Base-by-base conservation (phyloP, 1,140 invertebrate genomes). In the Arctopsyche grandis region DNA sequence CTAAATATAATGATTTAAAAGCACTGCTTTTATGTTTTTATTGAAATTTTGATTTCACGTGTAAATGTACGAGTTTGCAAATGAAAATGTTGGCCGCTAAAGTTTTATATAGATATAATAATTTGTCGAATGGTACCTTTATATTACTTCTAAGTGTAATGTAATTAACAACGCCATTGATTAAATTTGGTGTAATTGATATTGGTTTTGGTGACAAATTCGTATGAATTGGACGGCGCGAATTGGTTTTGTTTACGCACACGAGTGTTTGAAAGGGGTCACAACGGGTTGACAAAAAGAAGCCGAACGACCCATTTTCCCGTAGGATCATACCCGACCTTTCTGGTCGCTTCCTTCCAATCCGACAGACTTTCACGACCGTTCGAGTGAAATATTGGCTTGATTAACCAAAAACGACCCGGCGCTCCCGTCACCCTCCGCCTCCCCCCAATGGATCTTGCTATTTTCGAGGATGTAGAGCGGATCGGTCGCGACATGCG, bases 301-400 rank as follows among this genome's bases (percentile, higher is more conserved):
- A 66, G 14, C 24, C 63, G 63, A 22, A 21, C 21, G 21, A 60
- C 58, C 63, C 63, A 22, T 26, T 26, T 22, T 26, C 5, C 16
- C 21, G 21, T 60, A 19, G n/a, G 56, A 19, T 19, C 56, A 60
- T 60, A 21, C 16, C 56, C n/a, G 16, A n/a, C 56, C 63, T 66
- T 66, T 66, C 24, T 29, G 63, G 63, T 66, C 14, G 63, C 63
- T 29, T 66, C 9, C 24, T 66, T 29, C 63, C 63, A 66, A 66
- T 66, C 14, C 63, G 63, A 26, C 63, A 66, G 63, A 66, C 63
- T 66, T 66, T 26, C 63, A 66, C 63, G 63, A 66, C 63, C 63
- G 63, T 66, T 66, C 63, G 63, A 66, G 63, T 66, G 63, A 66
- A 66, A 66, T 66, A 66, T 66, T 66, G 63, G 63, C 63, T 66